These are phyloP conservation scores for Melanogrammus aeglefinus DNA, from an alignment of 2,797 vertebrate species.

Conservation along the genomic window DNA sequence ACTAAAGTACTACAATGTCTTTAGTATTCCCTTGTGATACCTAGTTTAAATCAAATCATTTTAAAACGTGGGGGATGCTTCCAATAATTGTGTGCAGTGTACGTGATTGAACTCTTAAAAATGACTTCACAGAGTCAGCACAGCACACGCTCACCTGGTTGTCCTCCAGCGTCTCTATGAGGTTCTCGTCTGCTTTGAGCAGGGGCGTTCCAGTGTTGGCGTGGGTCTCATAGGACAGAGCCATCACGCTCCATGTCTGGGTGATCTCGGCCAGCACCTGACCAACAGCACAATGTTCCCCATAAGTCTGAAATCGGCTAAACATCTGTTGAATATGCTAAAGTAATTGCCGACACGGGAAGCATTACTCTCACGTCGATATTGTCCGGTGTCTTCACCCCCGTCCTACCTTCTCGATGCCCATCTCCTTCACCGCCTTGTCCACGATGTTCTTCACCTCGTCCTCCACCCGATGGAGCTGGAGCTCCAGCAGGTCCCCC, in stretches of 20 bases:
- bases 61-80: not conserved
- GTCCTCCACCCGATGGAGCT: slow-evolving; percentile 77
- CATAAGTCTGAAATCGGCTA: not conserved
- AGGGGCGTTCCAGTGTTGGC: slow-evolving; percentile 65
- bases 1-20: not conserved
- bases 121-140: not conserved
- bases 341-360: too few species aligned
- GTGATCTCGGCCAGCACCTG: slow-evolving; percentile 76
- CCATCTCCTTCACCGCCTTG: slow-evolving; percentile 80
- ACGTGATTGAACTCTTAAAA: not conserved
- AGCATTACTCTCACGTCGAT: too few species aligned
- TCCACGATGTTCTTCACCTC: slow-evolving; percentile 80
- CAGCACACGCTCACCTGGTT: slow-evolving; percentile 63
- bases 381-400: not conserved
- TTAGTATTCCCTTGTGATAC: not conserved
- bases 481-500: slow-evolving; percentile 76
- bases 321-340: not conserved
- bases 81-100: not conserved
- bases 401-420: slow-evolving; percentile 63
- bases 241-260: slow-evolving; percentile 73
- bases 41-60: not conserved
- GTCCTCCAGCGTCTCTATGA: slow-evolving; percentile 81
- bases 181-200: slow-evolving; percentile 78
- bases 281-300: not conserved
- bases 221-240: slow-evolving; percentile 72